phyloP scores from a whole-genome alignment of 2,797 vertebrate species.

The Apogon talboti region DNA sequence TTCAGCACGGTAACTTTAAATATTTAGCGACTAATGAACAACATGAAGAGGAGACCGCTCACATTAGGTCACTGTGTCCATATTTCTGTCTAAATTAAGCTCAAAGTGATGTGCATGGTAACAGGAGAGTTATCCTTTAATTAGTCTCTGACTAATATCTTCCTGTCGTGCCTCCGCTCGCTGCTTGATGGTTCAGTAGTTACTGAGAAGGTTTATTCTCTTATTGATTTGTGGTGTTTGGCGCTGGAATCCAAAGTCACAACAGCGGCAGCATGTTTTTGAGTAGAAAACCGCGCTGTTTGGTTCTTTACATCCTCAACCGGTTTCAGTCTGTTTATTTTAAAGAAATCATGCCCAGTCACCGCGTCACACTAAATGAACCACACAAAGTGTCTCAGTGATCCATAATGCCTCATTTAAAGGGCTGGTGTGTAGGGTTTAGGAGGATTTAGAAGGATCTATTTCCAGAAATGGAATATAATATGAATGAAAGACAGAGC shows the following conservation, averaged over 20 bases:
- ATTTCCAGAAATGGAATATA: no score
- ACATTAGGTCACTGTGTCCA: not conserved
- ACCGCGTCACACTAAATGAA: no score
- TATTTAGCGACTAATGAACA: not conserved
- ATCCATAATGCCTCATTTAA: no score
- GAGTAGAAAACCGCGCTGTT: not conserved
- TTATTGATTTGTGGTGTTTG: slow-evolving; percentile 10
- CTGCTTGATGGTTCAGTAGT: slow-evolving; percentile 7
- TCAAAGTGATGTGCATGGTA: not conserved
- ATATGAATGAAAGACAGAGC: no score
- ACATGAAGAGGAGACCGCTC: not conserved
- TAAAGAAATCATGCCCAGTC: no score
- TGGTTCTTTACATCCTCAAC: not conserved
- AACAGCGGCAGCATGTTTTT: not conserved
- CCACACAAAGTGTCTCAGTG: no score
- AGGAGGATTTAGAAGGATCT: no score
- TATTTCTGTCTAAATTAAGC: not conserved
- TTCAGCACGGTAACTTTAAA: slow-evolving; percentile 15
- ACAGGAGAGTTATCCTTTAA: slow-evolving; percentile 1
- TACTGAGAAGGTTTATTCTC: slow-evolving; percentile 14
- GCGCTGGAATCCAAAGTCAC: not conserved
- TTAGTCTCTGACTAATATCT: slow-evolving; percentile 14
- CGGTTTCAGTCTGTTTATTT: no score
- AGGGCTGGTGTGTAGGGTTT: no score
- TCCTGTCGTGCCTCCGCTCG: slow-evolving; percentile 12